Evolutionary conservation across 1,140 invertebrate species (phyloP), one percentile per base, ranked within the genome.

Genomic region (Papilio glaucus): DNA sequence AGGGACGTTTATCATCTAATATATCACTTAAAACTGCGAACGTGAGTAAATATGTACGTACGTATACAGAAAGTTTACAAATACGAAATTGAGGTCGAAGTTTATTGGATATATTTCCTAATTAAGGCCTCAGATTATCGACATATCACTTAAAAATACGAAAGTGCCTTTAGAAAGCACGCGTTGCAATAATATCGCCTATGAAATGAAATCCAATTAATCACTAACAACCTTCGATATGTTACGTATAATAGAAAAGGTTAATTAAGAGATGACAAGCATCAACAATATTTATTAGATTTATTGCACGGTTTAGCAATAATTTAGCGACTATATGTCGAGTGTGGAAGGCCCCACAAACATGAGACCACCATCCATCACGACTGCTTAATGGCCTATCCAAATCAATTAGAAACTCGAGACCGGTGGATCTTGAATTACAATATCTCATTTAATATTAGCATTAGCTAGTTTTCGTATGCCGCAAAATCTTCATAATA

Each of bases 331-430:
- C n/a, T 74, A 75, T 71, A 77, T n/a, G n/a, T 74, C 71, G 77
- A 69, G 53, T 53, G 37, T 33, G 76, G 73, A 77, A 74, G 83
- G 80, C 83, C 84, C 72, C 78, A 78, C 81, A 84, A 85, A 86
- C 83, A 86, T 67, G 63, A 74, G 62, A 72, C 80, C 80, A 79
- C 77, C 84, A 88, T 88, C 85, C 79, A 89, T 89, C 86, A 88
- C 83, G 83, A 71, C 62, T 69, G 85, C 86, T 87, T 88, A 88
- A 88, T 87, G 83, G 85, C 86, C 85, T 85, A 87, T 87, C 85
- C 84, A 80, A 89, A 89, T 89, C 86, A 89, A 89, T 89, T 89
- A 89, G 81, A 87, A 88, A 89, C 85, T 87, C 77, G 79, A 86
- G 73, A 81, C 41, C 80, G 62, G 71, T 39, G 68, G 67, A 41